Base-by-base conservation (phyloP, 2,888 invertebrate species). In the Sarcophaga caerulescens region DNA sequence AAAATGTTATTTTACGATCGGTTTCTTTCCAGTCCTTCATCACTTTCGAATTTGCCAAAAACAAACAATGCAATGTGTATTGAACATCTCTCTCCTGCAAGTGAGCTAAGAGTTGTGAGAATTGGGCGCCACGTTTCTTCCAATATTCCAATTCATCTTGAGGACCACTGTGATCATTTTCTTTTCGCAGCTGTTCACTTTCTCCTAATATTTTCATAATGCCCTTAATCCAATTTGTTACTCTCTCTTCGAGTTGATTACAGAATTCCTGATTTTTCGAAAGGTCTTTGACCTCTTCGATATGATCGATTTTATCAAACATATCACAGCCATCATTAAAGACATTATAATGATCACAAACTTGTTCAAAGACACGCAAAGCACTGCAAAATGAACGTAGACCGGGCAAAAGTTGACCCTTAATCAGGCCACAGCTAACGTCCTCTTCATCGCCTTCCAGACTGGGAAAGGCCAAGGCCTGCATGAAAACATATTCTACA, bases 121-220 rank as follows among this genome's bases (percentile, higher is more conserved):
- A 98, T 92, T 97, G 98, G 0, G 98, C 98, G 60, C 98, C 97
- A 52, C 99, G 94, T 90, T 97, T 97, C 93, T 99, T 99, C 99
- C 99, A 99, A 93, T 99, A 99, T 90, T 98, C 97, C 60, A 99
- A 94, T 92, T 99, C 99, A 90, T 99, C 98, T 91, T 98, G 97
- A 0, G 99, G 99, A 0, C 98, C 98, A 76, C 96, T 97, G 4
- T 96, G 96, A 92, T 99, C 98, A 84, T 97, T 97, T 92, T 99
- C 99, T 62, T 97, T 95, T 77, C 98, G 94, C 87, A 99, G 94
- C 91, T 98, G 98, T 91, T 98, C 98, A 90, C 98, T 98, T 92
- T 98, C 98, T 82, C 97, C 96, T 76, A 98, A 94, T 84, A 97
- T 96, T 93, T 97, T 97, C 92, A 96, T 96, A 35, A 97, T 95